phyloP scores from a whole-genome alignment of 2,888 invertebrate species.

The Schrankia costaestrigalis region DNA sequence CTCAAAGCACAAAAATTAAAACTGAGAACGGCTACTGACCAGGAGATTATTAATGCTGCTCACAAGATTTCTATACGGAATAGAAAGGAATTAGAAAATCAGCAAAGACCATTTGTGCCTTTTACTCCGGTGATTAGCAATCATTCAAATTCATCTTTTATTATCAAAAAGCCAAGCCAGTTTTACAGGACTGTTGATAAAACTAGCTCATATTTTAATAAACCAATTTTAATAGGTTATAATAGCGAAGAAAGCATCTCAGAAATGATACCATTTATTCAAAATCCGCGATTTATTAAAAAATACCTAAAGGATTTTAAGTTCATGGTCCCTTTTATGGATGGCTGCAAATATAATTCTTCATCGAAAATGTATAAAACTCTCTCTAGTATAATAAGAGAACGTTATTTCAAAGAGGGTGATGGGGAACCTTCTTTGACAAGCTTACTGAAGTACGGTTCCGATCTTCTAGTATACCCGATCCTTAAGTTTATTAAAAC shows the following conservation, averaged over 20 bases:
- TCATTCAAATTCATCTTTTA: constrained; percentile 43
- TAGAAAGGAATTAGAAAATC: constrained; percentile 48
- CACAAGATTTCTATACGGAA: constrained; percentile 53
- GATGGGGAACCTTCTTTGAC: constrained; percentile 51
- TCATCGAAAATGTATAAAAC: constrained; percentile 43
- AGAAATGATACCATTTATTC: constrained; percentile 66
- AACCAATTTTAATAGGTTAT: constrained; percentile 72
- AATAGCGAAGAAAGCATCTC: constrained; percentile 73
- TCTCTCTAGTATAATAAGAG: constrained; percentile 51
- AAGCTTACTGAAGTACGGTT: constrained; percentile 58
- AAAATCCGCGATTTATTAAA: constrained; percentile 54
- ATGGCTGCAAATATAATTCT: constrained; percentile 52
- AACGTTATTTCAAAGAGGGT: constrained; percentile 52
- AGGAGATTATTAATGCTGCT: constrained; percentile 49
- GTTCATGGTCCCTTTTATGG: constrained; percentile 65
- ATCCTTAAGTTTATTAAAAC: constrained; percentile 63
- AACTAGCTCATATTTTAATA: constrained; percentile 21
- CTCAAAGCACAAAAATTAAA: constrained; percentile 38
- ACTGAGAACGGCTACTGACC: constrained; percentile 40
- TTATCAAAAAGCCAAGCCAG: constrained; percentile 38
- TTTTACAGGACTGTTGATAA: constrained; percentile 26
- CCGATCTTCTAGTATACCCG: constrained; percentile 68
- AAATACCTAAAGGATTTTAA: constrained; percentile 53
- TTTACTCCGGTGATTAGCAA: constrained; percentile 60
- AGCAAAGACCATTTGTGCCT: constrained; percentile 61